A percentile compares a stretch with the other conserved stretches of the same genome.
phyloP scores from a whole-genome alignment of 2,797 vertebrate species.

The Intellagama lesueurii region DNA sequence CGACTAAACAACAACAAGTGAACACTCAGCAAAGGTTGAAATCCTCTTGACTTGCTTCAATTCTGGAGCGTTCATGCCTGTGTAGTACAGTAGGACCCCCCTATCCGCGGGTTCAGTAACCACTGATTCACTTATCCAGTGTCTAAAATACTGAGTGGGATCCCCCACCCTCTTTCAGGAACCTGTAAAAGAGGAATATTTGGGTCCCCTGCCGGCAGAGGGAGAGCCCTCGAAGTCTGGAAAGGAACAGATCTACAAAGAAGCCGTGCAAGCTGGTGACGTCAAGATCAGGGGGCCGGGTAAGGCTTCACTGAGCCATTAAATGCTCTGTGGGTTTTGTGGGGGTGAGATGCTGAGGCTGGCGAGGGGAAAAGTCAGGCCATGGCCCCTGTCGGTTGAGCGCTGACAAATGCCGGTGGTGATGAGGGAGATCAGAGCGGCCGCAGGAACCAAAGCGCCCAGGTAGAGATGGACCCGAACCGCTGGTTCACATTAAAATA shows the following conservation, averaged over 20 bases:
- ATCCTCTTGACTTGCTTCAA: too few species aligned
- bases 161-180: neutral
- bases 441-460: neutral
- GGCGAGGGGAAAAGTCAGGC: neutral
- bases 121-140: too few species aligned
- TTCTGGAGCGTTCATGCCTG: too few species aligned
- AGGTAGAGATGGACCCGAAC: too few species aligned
- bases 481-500: too few species aligned
- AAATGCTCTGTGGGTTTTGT: neutral
- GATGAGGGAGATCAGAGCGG: neutral
- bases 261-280: neutral
- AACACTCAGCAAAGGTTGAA: too few species aligned
- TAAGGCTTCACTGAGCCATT: neutral
- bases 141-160: neutral
- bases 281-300: neutral
- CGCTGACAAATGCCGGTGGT: neutral
- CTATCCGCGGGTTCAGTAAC: too few species aligned
- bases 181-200: neutral
- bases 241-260: neutral
- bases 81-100: too few species aligned
- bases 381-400: neutral
- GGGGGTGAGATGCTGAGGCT: neutral
- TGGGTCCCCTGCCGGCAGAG: neutral
- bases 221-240: neutral
- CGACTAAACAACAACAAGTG: too few species aligned